A percentile compares a stretch with the other conserved stretches of the same genome.
phyloP scores from a whole-genome alignment of 2,113 vertebrate genomes.

The Alethe diademata region DNA sequence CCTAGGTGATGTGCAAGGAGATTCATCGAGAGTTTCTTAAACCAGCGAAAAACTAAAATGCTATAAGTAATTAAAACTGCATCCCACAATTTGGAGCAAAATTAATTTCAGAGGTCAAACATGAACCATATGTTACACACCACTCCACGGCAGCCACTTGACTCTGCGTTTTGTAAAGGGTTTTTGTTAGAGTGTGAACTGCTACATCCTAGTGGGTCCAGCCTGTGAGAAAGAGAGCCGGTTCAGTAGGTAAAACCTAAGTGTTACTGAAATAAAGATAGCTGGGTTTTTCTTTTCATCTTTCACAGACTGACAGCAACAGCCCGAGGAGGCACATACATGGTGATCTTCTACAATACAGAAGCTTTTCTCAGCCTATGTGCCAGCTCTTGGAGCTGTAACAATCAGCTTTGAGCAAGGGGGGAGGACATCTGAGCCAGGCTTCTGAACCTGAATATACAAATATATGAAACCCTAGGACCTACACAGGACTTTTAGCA shows the following conservation, averaged over 20 bases:
- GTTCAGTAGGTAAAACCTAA: not conserved
- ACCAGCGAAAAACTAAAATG: not conserved
- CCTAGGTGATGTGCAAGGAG: not conserved
- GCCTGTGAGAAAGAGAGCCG: not conserved
- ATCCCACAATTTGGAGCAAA: not conserved
- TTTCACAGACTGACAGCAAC: not conserved
- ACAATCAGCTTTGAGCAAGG: not conserved
- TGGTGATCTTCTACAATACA: not conserved
- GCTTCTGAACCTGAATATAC: not conserved
- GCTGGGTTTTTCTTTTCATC: not conserved
- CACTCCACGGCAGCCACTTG: not conserved
- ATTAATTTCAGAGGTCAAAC: not conserved
- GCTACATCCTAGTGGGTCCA: not conserved
- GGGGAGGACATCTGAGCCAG: not conserved
- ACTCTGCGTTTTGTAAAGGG: not conserved
- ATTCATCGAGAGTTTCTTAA: conserved; percentile 19
- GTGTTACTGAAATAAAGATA: not conserved
- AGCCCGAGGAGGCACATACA: not conserved
- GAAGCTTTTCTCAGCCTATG: not conserved
- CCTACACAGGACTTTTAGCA: not conserved
- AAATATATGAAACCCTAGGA: not conserved
- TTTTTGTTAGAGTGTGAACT: not conserved
- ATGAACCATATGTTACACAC: not conserved
- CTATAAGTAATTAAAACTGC: not conserved
- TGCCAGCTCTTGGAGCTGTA: not conserved